phyloP scores from a whole-genome alignment of 2,113 vertebrate genomes.

The Lasiurus cinereus region DNA sequence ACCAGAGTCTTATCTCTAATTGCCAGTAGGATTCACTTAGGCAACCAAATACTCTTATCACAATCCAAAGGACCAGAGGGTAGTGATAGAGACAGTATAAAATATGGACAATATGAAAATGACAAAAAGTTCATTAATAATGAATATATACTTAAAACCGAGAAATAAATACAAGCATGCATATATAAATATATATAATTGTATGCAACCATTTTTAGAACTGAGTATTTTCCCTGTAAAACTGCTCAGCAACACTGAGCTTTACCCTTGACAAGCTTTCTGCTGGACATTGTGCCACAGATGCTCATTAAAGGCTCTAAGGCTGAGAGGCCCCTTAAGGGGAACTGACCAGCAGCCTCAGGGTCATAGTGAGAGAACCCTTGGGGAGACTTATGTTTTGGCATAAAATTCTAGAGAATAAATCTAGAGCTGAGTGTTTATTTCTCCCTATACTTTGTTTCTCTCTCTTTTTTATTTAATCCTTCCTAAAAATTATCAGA shows the following conservation, averaged over 20 bases:
- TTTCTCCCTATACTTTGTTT: not conserved
- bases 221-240: not conserved
- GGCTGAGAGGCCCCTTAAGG: not conserved
- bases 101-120: not conserved
- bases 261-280: not conserved
- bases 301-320: not conserved
- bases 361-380: not conserved
- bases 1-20: constrained; percentile 57
- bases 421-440: constrained; percentile 42
- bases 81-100: not conserved
- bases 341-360: not conserved
- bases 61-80: not conserved
- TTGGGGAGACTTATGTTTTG: not conserved
- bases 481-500: constrained; percentile 65
- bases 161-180: not conserved
- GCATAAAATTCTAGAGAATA: not conserved
- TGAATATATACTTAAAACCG: not conserved
- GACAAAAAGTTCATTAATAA: not conserved
- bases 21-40: constrained; percentile 36
- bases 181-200: no score
- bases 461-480: constrained; percentile 11
- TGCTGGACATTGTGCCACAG: not conserved
- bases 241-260: not conserved
- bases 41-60: not conserved
- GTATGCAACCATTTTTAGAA: not conserved